Evolutionary conservation across 2,888 invertebrate species (phyloP), one percentile per base, ranked within the genome.

Genomic region (Limnephilus rhombicus): DNA sequence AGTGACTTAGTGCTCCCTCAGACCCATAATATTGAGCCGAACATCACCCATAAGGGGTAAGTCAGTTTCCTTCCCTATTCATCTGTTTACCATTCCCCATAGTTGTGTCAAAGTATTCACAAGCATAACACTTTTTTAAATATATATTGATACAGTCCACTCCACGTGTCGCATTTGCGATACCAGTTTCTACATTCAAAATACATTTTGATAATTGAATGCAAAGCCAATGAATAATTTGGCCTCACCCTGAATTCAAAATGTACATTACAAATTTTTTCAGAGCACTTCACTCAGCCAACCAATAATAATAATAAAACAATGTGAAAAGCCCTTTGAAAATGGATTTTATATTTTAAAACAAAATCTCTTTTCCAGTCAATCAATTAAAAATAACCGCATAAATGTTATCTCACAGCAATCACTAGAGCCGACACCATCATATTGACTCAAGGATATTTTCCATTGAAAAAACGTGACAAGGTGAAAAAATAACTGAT

Each of bases 331-430:
- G 1, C n/a, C 7, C n/a, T 68, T 9, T 24, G 9, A 68, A 68
- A 24, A 2, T 7, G 5, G 0, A 4, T 7, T 68, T 68, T 68
- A 1, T 24, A 24, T 24, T 1, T 7, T 18, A 7, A 83, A 83
- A 37, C 24, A 31, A 82, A 82, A 83, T 5, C 34, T 37, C 1
- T 24, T 34, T 41, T 37, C 83, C n/a, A 37, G 31, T 31, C 83
- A 83, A 45, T n/a, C n/a, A 85, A 37, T 3, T 11, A 45, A 45
- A 1, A 45, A 45, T 12, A 45, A 45, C 85, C 3, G 1, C n/a
- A 85, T 45, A 13, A 45, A 29, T 85, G 12, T 24, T 49, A 86
- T 49, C 86, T 86, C 49, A 86, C 49, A 86, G 86, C 49, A n/a
- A 29, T 86, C 29, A 49, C 49, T 86, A 49, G 5, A 29, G 15